phyloP scores from a whole-genome alignment of 2,888 invertebrate species.

The Mongoloraphidia duomilia region DNA sequence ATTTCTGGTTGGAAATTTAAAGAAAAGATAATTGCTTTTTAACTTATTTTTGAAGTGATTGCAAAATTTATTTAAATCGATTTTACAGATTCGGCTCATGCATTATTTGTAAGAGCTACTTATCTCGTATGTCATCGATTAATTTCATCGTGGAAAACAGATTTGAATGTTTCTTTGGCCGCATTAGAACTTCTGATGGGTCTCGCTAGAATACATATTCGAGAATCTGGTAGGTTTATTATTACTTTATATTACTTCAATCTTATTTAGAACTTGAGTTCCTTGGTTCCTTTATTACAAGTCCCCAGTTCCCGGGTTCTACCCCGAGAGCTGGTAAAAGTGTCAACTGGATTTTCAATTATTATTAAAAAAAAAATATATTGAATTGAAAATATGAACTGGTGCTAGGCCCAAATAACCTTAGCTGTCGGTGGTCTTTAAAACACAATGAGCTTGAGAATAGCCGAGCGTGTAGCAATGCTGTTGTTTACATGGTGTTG shows the following conservation, averaged over 20 bases:
- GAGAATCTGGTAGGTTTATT: slow-evolving; percentile 61
- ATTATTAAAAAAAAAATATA: too few relatives aligned
- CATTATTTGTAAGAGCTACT: slow-evolving; percentile 81
- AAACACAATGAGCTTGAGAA: too few relatives aligned
- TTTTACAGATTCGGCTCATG: slow-evolving; percentile 64
- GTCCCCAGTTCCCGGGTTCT: too few relatives aligned
- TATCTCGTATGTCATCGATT: slow-evolving; percentile 89
- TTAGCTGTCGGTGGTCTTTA: too few relatives aligned
- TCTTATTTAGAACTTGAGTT: too few relatives aligned
- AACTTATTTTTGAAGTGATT: not conserved
- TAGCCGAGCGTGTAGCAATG: too few relatives aligned
- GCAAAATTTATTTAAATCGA: slow-evolving; percentile 12
- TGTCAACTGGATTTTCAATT: too few relatives aligned
- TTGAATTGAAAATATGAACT: too few relatives aligned
- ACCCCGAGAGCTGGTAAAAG: too few relatives aligned
- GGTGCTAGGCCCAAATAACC: too few relatives aligned
- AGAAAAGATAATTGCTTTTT: not conserved
- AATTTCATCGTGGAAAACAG: slow-evolving; percentile 92
- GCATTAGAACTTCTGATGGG: slow-evolving; percentile 85
- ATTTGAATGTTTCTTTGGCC: slow-evolving; percentile 84
- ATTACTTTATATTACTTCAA: not conserved
- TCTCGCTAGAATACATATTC: slow-evolving; percentile 76
- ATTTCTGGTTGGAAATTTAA: not conserved
- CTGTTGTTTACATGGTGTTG: too few relatives aligned
- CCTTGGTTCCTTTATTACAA: too few relatives aligned